Evolutionary conservation across 2,888 invertebrate species (phyloP), one percentile per base, ranked within the genome.

Genomic region (Psylliodes chrysocephalus): DNA sequence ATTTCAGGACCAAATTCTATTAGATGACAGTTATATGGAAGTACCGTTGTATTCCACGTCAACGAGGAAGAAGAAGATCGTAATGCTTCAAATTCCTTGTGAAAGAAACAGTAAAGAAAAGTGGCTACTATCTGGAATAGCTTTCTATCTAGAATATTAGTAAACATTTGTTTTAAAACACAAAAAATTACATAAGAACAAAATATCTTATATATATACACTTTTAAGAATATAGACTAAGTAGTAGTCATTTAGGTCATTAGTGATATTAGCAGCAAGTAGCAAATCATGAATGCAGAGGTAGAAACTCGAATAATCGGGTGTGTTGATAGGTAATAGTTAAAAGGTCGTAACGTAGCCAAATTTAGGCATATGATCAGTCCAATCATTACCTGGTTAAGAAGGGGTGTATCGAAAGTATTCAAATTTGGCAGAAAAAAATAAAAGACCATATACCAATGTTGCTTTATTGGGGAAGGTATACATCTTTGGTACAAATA

Each of bases 61-160:
- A 12, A 76, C 68, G 30, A 73, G 82, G 63, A 77, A 79, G 56
- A 76, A 77, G 54, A 74, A 78, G 65, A 62, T 82, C 15, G 71
- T 76, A 1, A 66, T 70, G 25, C 60, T 83, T 1, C 77, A 81
- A 64, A 73, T 83, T 14, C 70, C 78, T 22, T 78, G 79, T 60
- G 79, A 81, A 62, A 56, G 53, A 10, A 77, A 76, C 61, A 83
- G 84, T 15, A 79, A 79, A 52, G 82, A 84, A 57, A 83, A 85
- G 71, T 90, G 90, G 90, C 82, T 88, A 46, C 86, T 88, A 76
- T 84, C 87, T 57, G 89, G 89, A 47, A 83, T 87, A 3, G 89
- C 90, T 2, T 83, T 90, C 61, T 89, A 88, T 82, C 81, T 89
- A 62, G 78, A 78, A 57, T 77, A 77, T 70, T 70, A 54, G 18